phyloP scores from a whole-genome alignment of 2,113 vertebrate genomes.

The Chrysemys picta region DNA sequence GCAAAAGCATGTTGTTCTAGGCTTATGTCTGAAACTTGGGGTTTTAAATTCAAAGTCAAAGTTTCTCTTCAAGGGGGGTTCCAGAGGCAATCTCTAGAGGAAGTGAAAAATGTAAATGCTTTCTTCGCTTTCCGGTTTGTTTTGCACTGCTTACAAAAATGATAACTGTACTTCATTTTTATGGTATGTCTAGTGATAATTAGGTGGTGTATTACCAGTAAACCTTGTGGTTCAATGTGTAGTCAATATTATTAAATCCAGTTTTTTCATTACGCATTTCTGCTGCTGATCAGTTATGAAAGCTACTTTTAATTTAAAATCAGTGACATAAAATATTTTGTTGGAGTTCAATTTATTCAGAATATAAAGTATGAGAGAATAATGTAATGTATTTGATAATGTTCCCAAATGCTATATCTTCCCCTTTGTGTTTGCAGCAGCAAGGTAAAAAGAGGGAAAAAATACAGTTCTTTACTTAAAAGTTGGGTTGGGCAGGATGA shows the following conservation, averaged over 20 bases:
- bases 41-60: not conserved
- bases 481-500: not conserved
- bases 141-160: conserved; percentile 37
- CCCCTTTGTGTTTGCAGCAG: not conserved
- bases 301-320: conserved; percentile 34
- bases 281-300: conserved; percentile 20
- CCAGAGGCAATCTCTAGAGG: not conserved
- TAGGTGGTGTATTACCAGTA: conserved; percentile 58
- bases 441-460: not conserved
- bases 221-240: not conserved
- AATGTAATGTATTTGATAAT: not conserved
- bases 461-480: not conserved
- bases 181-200: conserved; percentile 44
- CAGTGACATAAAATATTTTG: conserved; percentile 8
- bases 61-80: not conserved
- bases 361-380: not conserved
- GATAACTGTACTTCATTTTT: conserved; percentile 33
- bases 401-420: not conserved
- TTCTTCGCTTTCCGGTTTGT: conserved; percentile 24
- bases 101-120: not conserved
- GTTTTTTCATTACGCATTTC: conserved; percentile 24
- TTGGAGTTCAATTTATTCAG: not conserved
- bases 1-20: not conserved
- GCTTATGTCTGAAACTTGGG: not conserved
- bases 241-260: conserved; percentile 25